Evolutionary conservation across 2,888 invertebrate genomes (phyloP).

Genomic region (Lysandra coridon): DNA sequence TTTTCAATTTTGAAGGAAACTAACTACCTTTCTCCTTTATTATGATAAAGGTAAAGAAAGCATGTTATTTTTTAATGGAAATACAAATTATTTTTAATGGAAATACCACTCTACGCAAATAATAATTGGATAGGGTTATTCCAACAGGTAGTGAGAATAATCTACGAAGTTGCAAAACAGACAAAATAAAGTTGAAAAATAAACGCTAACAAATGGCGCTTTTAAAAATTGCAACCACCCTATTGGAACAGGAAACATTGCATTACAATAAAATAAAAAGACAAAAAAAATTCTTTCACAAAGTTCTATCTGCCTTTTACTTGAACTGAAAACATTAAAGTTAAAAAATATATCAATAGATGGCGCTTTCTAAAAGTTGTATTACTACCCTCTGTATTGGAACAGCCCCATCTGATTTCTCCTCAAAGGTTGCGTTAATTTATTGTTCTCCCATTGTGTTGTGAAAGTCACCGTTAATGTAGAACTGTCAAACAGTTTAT

Average conservation of each 20-base stretch:
- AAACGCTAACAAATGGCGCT: background rate
- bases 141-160: background rate
- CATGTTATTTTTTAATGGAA: constrained; percentile 4
- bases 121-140: constrained; percentile 1
- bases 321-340: no score
- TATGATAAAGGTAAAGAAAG: background rate
- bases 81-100: constrained; percentile 8
- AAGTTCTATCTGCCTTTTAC: background rate
- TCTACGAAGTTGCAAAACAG: background rate
- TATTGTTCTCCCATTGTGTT: constrained; percentile 58
- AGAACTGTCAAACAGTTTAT: constrained; percentile 70
- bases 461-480: constrained; percentile 63
- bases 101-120: constrained; percentile 12
- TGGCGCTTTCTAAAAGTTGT: background rate
- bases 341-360: background rate
- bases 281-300: background rate
- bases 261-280: background rate
- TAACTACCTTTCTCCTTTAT: constrained; percentile 17
- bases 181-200: background rate
- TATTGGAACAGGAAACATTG: background rate
- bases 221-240: background rate
- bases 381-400: constrained; percentile 18
- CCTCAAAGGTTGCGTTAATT: constrained; percentile 36
- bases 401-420: constrained; percentile 10
- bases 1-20: constrained; percentile 10